Conservation (phyloP, 2,888 invertebrate genomes). For the Cataglyphis rosenhaueri region DNA sequence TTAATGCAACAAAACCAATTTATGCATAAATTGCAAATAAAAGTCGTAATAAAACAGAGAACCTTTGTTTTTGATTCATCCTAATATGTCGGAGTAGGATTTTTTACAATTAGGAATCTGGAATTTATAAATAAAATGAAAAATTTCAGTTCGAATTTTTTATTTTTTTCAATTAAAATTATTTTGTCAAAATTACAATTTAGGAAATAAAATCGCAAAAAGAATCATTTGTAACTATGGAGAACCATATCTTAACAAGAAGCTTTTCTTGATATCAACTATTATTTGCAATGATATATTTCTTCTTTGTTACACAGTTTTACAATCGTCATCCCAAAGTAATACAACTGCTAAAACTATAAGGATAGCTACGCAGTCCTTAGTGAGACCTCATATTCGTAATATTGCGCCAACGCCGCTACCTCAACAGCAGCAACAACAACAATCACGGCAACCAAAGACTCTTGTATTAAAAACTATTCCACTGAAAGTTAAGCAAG, state of each 20-base stretch:
- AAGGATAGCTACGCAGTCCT: constrained; percentile 80
- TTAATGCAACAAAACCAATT: too few species aligned
- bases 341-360: constrained; percentile 77
- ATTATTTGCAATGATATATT: neutral
- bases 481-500: constrained; percentile 83
- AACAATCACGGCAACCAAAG: constrained; percentile 75
- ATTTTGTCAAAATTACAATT: neutral
- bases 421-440: constrained; percentile 71
- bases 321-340: constrained; percentile 73
- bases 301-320: constrained; percentile 68
- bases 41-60: too few species aligned
- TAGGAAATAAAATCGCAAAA: neutral
- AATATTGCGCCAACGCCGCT: constrained; percentile 78
- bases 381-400: constrained; percentile 80
- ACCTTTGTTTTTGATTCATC: too few species aligned
- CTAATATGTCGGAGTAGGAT: neutral
- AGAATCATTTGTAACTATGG: neutral
- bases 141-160: neutral
- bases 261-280: neutral
- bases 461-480: constrained; percentile 83
- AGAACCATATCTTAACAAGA: neutral
- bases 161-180: neutral
- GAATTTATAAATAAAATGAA: neutral
- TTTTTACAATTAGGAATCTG: neutral
- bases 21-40: too few species aligned